These are phyloP conservation scores for Coptodon rendalli DNA, from an alignment of 2,113 vertebrate genomes.

Conservation along the genomic window DNA sequence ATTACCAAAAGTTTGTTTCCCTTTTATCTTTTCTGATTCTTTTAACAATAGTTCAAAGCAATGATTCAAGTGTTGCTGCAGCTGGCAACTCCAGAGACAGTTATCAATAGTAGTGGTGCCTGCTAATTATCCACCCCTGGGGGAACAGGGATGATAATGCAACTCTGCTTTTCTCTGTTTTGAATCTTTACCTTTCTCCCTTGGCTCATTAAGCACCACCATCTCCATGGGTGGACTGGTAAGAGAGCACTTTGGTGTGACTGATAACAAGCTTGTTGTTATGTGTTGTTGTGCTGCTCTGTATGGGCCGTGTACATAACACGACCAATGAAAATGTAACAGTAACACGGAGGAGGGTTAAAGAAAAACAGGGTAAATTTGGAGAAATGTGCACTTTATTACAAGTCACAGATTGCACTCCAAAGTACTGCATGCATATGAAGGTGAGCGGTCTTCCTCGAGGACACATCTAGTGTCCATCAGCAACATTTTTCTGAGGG, in stretches of 20 bases:
- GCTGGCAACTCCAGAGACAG: conserved; percentile 8
- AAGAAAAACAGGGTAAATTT: not conserved
- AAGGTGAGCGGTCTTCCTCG: conserved; percentile 15
- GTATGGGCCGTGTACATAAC: not conserved
- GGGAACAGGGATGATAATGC: conserved; percentile 18
- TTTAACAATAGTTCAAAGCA: conserved; percentile 22
- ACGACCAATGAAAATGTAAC: not conserved
- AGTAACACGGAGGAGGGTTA: not conserved
- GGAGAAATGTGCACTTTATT: not conserved
- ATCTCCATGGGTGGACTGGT: conserved; percentile 29
- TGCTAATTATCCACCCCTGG: conserved; percentile 48
- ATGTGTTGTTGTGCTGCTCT: not conserved
- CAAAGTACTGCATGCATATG: not conserved
- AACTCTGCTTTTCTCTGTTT: conserved; percentile 14
- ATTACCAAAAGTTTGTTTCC: not conserved
- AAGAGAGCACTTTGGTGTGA: conserved; percentile 9
- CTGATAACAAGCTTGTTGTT: conserved; percentile 26
- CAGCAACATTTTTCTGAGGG: conserved; percentile 13
- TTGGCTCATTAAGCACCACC: conserved; percentile 47
- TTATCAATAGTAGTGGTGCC: conserved; percentile 2
- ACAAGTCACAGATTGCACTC: not conserved
- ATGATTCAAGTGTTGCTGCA: conserved; percentile 25
- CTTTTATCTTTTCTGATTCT: not conserved
- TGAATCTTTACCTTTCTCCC: conserved; percentile 32
- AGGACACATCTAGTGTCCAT: conserved; percentile 56